These are phyloP conservation scores for Rotaria magnacalcarata DNA, from an alignment of 2,888 invertebrate species.

Conservation along the genomic window DNA sequence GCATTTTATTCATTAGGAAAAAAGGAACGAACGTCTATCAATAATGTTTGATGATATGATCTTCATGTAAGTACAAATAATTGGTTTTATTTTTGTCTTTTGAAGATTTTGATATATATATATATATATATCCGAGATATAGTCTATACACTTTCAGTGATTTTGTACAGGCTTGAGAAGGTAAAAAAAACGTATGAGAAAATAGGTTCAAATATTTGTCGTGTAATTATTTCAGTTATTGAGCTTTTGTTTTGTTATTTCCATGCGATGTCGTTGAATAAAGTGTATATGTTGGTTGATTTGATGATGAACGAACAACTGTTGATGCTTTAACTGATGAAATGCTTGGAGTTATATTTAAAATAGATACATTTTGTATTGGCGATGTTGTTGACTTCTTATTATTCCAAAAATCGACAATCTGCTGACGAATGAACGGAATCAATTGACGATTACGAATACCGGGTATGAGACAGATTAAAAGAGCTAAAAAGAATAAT, in stretches of 20 bases:
- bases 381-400: not conserved
- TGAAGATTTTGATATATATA: not conserved
- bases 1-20: not conserved
- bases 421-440: not conserved
- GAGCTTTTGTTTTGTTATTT: not conserved
- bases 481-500: not conserved
- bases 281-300: slow-evolving; percentile 8
- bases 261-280: not conserved
- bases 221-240: not conserved
- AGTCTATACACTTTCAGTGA: not conserved
- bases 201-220: not conserved
- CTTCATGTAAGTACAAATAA: not conserved
- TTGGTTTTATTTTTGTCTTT: not conserved
- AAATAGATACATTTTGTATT: not conserved
- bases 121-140: no score
- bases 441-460: slow-evolving; percentile 12
- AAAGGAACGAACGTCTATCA: not conserved
- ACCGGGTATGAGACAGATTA: not conserved
- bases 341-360: not conserved
- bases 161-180: not conserved
- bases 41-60: not conserved
- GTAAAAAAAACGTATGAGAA: not conserved
- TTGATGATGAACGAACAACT: not conserved
- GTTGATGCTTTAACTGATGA: not conserved
- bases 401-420: not conserved